phyloP scores from a whole-genome alignment of 2,888 invertebrate species.

The Sinotaia quadrata region DNA sequence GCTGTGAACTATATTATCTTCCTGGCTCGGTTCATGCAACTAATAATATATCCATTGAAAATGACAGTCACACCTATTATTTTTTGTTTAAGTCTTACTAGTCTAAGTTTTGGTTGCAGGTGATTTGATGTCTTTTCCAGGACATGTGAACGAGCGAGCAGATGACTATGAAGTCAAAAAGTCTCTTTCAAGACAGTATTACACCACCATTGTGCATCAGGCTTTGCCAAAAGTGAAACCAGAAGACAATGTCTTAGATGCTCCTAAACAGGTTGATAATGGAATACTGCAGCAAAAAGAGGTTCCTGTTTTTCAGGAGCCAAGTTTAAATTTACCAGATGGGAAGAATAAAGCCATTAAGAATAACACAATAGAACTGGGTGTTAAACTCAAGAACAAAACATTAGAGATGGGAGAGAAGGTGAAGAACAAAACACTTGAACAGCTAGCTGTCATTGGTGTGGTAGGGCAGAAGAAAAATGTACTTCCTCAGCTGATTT shows the following conservation, averaged over 20 bases:
- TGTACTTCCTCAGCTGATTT: constrained; percentile 45
- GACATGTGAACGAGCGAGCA: background rate
- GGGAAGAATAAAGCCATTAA: background rate
- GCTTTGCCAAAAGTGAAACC: background rate
- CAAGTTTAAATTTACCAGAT: background rate
- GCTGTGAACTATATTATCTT: too few species aligned
- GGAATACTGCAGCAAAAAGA: background rate
- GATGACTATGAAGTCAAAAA: background rate
- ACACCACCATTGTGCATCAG: background rate
- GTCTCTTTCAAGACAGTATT: constrained; percentile 4
- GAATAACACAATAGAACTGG: constrained; percentile 48
- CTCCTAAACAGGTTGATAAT: constrained; percentile 5
- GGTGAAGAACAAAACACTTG: constrained; percentile 61
- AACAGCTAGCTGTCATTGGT: constrained; percentile 57
- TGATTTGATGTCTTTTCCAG: constrained; percentile 11
- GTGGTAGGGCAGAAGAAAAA: constrained; percentile 46
- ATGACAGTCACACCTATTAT: too few species aligned
- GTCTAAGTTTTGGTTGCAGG: constrained; percentile 2
- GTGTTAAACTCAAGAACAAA: constrained; percentile 54
- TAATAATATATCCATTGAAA: too few species aligned
- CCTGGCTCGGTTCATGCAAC: too few species aligned
- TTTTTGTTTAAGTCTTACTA: too few species aligned
- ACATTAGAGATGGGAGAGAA: constrained; percentile 51
- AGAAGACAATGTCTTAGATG: constrained; percentile 8
- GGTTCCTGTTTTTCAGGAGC: background rate